Base-by-base conservation (phyloP, 2,797 vertebrate genomes). In the Vespertilio murinus region DNA sequence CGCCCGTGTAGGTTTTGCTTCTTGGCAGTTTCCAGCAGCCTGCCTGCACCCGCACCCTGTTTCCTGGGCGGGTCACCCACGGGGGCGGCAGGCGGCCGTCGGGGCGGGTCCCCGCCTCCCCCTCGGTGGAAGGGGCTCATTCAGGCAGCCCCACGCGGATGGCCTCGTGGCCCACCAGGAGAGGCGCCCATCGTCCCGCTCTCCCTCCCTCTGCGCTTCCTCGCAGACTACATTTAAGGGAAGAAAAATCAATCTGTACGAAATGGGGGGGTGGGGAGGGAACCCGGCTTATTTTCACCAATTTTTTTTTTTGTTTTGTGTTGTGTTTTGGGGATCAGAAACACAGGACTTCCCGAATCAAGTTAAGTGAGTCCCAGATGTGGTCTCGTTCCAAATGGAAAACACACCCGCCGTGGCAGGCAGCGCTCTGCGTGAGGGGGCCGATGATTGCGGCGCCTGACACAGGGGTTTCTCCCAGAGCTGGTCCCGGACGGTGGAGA, bases 351-450 rank as follows among this genome's bases (percentile, higher is more conserved):
- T 91, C 82, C 90, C 96, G 95, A 96, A 97, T 96, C 96, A 96
- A 95, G 93, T 93, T 91, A 96, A 97, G 94, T 56, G 94, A 93
- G 93, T 95, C 96, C 97, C 97, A 97, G 96, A 97, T 94, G 96
- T 95, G 64, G 83, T 23, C 47, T 70, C 75, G 0, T 96, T 91
- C 96, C 97, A 96, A 97, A 97, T 97, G 94, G 93, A 88, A 97
- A 97, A 86, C 96, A 97, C 61, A 96, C 85, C 67, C 61, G n/a
- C 56, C 61, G 22, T 94, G 73, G 74, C 69, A 40, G 78, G 78
- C 84, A 90, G 91, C 89, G n/a, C 84, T 75, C 64, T 8, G 75
- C 82, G 47, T 4, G 30, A 80, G 87, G 85, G 84, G 75, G 35
- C 80, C 2, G 5, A 75, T 93, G 95, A 93, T 78, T 95, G 59